phyloP scores from a whole-genome alignment of 2,888 invertebrate species.

The Theristus sp. region DNA sequence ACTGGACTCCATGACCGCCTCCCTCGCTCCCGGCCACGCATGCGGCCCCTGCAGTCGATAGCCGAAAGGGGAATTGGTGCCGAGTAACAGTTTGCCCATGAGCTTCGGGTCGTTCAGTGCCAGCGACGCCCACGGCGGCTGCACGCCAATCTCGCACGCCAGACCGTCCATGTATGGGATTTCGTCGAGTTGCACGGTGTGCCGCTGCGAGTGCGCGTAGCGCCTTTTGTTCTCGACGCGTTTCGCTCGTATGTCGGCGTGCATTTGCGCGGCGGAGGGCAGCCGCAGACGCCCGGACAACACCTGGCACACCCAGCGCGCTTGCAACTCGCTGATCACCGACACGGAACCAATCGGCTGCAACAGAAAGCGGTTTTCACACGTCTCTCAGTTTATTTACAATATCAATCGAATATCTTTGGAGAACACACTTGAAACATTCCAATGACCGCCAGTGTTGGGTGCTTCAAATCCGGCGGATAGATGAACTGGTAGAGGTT shows the following conservation, averaged over 20 bases:
- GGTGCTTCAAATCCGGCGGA: conserved; percentile 25
- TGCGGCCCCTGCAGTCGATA: too few relatives aligned
- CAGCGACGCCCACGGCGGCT: too few relatives aligned
- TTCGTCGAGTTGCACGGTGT: not conserved
- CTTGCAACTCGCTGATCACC: conserved; percentile 34
- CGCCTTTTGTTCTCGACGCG: not conserved
- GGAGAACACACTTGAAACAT: conserved; percentile 28
- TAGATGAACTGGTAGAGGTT: conserved; percentile 33
- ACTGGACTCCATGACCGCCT: too few relatives aligned
- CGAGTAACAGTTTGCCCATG: too few relatives aligned
- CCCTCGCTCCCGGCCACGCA: too few relatives aligned
- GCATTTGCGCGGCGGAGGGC: not conserved
- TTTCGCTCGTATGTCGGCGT: not conserved
- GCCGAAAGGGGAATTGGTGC: too few relatives aligned
- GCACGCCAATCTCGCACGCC: too few relatives aligned
- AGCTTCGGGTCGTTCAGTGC: too few relatives aligned
- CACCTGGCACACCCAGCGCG: not conserved
- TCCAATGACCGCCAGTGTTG: conserved; percentile 29
- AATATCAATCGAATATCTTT: too few relatives aligned
- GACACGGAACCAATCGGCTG: conserved; percentile 35
- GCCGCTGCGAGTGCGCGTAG: not conserved
- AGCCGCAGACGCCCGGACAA: not conserved
- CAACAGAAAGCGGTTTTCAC: too few relatives aligned
- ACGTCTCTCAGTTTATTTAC: too few relatives aligned
- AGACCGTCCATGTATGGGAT: too few relatives aligned